These are phyloP conservation scores for Erebia epiphron DNA, from an alignment of 2,888 invertebrate genomes.

Conservation along the genomic window DNA sequence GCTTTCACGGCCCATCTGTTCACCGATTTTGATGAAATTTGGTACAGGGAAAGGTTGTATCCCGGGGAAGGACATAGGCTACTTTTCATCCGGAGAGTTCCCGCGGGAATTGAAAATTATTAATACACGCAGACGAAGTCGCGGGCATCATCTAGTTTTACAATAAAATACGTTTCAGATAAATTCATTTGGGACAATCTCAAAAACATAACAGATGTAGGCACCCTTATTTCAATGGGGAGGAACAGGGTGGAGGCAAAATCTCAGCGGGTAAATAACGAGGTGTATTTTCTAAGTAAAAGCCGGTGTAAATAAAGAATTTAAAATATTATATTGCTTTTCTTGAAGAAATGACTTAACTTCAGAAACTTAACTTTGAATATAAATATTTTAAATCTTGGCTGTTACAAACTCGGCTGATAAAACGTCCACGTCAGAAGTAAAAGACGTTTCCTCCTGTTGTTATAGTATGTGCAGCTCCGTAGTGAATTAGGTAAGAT, in stretches of 20 bases:
- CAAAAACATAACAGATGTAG: neutral
- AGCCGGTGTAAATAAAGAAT: conserved; percentile 14
- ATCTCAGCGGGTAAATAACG: conserved; percentile 33
- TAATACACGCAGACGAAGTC: too few relatives aligned
- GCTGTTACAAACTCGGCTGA: too few relatives aligned
- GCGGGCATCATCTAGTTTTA: too few relatives aligned
- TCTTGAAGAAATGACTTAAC: neutral
- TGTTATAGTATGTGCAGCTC: too few relatives aligned
- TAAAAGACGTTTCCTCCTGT: neutral
- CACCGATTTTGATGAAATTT: too few relatives aligned
- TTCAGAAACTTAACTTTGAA: neutral
- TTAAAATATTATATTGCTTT: conserved; percentile 17
- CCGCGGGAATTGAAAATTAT: too few relatives aligned
- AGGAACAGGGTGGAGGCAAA: conserved; percentile 18
- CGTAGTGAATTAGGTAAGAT: too few relatives aligned
- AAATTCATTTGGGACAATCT: neutral
- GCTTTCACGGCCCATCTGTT: too few relatives aligned
- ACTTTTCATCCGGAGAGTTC: too few relatives aligned
- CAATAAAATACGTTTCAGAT: neutral
- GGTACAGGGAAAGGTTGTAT: too few relatives aligned
- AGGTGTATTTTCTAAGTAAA: conserved; percentile 38
- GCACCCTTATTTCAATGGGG: conserved; percentile 13
- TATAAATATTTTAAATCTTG: neutral
- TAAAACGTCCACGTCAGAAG: too few relatives aligned
- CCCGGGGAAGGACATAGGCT: too few relatives aligned